Base-by-base conservation (phyloP, 2,888 invertebrate species). In the Apodemia duryi region DNA sequence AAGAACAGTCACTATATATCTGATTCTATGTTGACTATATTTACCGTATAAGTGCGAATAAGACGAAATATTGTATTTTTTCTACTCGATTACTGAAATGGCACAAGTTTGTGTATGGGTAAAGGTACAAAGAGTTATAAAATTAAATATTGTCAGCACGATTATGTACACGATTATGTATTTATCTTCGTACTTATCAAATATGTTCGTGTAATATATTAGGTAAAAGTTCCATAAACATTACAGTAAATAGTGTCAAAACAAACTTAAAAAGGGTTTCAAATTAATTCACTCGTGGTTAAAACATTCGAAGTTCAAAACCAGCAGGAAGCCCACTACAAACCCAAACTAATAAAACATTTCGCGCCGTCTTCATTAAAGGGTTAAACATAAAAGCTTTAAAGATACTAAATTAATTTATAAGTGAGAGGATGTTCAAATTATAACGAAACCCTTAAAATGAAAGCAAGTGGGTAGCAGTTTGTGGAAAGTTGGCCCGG, bases 331-430 rank as follows among this genome's bases (percentile, higher is more conserved):
- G 21, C 21, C 51, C 21, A 51, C 51, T 51, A 51, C 21, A 51
- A 38, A 21, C 51, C 51, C 51, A 51, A 51, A 51, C 51, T 51
- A 51, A 51, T 21, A 51, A 51, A 51, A 51, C 51, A 7, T 51
- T 51, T 51, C 51, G 51, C 51, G 7, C 51, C 51, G 51, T 51
- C 51, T 51, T 51, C 51, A 51, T n/a, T 51, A 51, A 51, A 51
- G 51, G 51, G 51, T 51, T 51, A n/a, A 51, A 51, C 51, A 51
- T n/a, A 51, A 51, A 51, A 51, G 51, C 51, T 21, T 51, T 51
- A 51, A 51, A 51, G 21, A 51, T 51, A 51, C 51, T 21, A 51
- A 51, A 51, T 51, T 51, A 51, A 51, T 51, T 51, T 21, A 21
- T 51, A 51, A 51, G 51, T 51, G 21, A 21, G 21, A 51, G 51